These are phyloP conservation scores for Limosa lapponica DNA, from an alignment of 2,797 vertebrate species.

Conservation along the genomic window DNA sequence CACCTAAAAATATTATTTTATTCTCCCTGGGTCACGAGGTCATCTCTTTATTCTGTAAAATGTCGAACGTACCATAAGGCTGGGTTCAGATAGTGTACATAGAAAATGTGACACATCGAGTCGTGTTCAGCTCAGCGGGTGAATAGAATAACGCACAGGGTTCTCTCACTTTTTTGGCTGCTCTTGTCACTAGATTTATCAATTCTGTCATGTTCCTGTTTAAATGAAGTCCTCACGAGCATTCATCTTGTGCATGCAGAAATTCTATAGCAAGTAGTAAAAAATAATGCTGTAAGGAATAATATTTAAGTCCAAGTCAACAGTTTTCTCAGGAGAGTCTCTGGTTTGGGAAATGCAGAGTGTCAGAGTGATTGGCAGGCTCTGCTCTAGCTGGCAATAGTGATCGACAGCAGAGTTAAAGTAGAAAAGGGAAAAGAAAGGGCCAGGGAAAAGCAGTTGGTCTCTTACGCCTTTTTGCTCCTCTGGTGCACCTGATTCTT, in stretches of 20 bases:
- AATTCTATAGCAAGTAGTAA: background rate
- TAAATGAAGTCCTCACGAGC: background rate
- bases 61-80: background rate
- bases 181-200: slow-evolving; percentile 12
- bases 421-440: background rate
- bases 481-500: background rate
- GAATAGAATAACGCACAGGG: background rate
- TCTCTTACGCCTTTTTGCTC: background rate
- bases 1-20: background rate
- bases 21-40: background rate
- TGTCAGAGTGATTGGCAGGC: background rate
- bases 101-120: background rate
- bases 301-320: slow-evolving; percentile 7
- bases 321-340: background rate
- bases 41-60: background rate
- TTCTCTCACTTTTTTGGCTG: background rate
- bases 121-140: accelerated
- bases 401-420: background rate
- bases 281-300: background rate
- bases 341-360: background rate
- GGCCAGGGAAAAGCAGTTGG: background rate
- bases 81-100: background rate
- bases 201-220: background rate
- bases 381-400: background rate
- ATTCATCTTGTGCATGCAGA: background rate